Percentiles rank a stretch among this genome's conserved stretches.
Evolutionary conservation across 2,113 vertebrate species (phyloP).

Genomic region (Micromys minutus): DNA sequence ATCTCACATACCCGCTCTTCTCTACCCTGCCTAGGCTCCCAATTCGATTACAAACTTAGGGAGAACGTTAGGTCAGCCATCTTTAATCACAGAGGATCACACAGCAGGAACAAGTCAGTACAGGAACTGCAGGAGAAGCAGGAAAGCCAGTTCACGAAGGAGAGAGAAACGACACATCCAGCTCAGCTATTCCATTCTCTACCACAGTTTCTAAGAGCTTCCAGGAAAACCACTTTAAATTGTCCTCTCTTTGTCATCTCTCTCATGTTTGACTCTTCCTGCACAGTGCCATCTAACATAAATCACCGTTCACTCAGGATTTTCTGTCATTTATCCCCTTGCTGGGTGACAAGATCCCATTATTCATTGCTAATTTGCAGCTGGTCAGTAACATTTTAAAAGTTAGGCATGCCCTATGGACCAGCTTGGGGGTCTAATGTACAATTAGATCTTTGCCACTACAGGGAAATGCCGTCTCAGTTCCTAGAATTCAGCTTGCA

Average conservation of each 20-base stretch:
- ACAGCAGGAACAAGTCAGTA: not conserved
- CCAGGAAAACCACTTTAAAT: not conserved
- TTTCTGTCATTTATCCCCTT: not conserved
- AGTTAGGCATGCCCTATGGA: not conserved
- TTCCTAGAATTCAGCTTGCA: constrained; percentile 16
- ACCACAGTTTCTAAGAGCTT: constrained; percentile 5
- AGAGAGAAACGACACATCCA: not conserved
- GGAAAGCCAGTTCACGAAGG: not conserved
- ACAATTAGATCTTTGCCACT: constrained; percentile 2
- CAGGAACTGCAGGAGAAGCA: not conserved
- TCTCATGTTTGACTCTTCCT: not conserved
- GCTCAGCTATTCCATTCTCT: not conserved
- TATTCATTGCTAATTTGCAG: constrained; percentile 24
- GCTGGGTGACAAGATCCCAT: constrained; percentile 10
- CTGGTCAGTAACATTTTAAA: not conserved
- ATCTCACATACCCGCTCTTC: not conserved
- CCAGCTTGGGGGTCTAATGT: constrained; percentile 32
- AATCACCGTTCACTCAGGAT: not conserved
- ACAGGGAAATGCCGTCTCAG: not conserved
- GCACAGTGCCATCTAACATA: not conserved
- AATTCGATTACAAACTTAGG: not conserved
- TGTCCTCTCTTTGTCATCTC: not conserved
- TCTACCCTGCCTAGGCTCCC: not conserved
- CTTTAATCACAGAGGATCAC: not conserved
- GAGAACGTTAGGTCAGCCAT: not conserved